A percentile compares a stretch with the other conserved stretches of the same genome.
phyloP scores from a whole-genome alignment of 2,797 vertebrate species.

The Clangula hyemalis region DNA sequence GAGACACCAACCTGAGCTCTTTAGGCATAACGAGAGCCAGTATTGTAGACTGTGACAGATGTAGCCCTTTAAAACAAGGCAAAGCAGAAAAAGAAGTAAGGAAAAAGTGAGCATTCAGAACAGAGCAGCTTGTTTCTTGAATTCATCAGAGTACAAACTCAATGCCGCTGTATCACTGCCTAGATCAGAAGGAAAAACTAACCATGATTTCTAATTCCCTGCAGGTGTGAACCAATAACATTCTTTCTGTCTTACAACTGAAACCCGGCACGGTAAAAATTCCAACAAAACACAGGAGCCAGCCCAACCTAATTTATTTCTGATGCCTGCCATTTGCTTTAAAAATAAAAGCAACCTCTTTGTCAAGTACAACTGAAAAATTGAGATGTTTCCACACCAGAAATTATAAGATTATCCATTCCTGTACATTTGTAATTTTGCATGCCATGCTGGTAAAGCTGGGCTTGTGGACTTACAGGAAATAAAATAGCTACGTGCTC shows the following conservation, averaged over 20 bases:
- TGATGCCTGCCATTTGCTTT: not conserved
- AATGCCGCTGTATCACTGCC: not conserved
- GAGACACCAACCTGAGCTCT: not conserved
- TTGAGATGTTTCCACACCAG: not conserved
- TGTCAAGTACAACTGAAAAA: slow-evolving; percentile 3
- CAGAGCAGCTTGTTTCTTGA: not conserved
- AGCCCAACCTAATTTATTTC: not conserved
- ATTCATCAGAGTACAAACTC: slow-evolving; percentile 20
- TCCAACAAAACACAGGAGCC: not conserved
- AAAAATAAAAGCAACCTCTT: not conserved
- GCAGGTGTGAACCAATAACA: not conserved
- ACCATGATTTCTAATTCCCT: not conserved
- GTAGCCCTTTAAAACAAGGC: not conserved
- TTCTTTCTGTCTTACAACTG: slow-evolving; percentile 7
- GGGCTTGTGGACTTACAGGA: not conserved
- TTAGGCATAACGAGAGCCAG: not conserved
- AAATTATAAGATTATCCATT: not conserved
- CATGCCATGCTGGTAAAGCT: not conserved
- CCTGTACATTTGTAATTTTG: not conserved
- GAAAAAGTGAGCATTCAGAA: not conserved
- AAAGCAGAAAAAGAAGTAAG: not conserved
- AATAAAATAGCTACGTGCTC: not conserved
- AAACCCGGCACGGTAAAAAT: not conserved
- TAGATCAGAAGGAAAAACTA: slow-evolving; percentile 18
- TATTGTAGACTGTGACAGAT: not conserved